Evolutionary conservation across 2,113 vertebrate species (phyloP).

Genomic region (Aegotheles bennettii): DNA sequence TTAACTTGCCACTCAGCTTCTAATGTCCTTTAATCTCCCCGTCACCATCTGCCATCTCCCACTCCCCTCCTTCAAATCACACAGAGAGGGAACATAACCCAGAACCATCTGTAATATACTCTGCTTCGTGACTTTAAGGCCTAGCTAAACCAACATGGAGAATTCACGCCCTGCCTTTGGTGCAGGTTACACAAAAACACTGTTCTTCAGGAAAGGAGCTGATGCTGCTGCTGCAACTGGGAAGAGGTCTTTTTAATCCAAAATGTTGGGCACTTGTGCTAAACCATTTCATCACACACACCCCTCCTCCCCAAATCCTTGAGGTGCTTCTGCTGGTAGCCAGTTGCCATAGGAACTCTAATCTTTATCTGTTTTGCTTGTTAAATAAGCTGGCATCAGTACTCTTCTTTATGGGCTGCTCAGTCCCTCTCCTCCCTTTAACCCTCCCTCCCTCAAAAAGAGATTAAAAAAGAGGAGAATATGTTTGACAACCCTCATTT

Average conservation of each 20-base stretch:
- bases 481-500: not conserved
- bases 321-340: constrained; percentile 32
- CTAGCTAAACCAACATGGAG: not conserved
- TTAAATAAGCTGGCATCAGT: constrained; percentile 49
- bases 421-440: not conserved
- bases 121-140: not conserved
- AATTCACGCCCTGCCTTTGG: not conserved
- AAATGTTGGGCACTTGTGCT: constrained; percentile 10
- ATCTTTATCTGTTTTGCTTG: constrained; percentile 68
- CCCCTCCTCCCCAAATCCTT: constrained; percentile 36
- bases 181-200: not conserved
- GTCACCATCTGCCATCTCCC: not conserved
- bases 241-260: constrained; percentile 23
- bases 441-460: not conserved
- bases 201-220: not conserved
- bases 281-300: not conserved
- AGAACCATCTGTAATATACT: not conserved
- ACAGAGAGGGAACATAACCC: not conserved
- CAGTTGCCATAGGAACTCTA: constrained; percentile 74
- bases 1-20: not conserved
- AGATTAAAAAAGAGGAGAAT: not conserved
- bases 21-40: not conserved
- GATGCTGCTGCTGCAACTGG: not conserved
- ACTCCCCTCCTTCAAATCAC: not conserved
- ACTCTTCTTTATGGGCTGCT: not conserved